phyloP scores from a whole-genome alignment of 2,797 vertebrate species.

The Lutjanus campechanus region DNA sequence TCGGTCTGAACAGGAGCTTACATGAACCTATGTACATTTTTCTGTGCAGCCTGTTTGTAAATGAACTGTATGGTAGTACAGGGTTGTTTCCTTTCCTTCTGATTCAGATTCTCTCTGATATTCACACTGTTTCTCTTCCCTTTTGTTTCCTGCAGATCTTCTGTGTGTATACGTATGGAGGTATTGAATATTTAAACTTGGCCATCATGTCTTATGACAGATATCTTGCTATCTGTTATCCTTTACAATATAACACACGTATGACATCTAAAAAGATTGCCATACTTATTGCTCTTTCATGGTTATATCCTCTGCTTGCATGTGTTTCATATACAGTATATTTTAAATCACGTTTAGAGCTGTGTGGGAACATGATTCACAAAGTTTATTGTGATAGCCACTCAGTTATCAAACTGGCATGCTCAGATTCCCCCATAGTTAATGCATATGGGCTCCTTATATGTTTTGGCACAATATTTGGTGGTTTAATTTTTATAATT shows the following conservation, averaged over 20 bases:
- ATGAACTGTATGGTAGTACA: background rate
- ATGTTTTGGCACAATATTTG: background rate
- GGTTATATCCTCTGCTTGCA: background rate
- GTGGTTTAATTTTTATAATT: background rate
- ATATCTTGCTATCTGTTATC: constrained; percentile 13
- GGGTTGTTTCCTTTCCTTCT: too few relatives aligned
- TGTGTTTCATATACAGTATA: background rate
- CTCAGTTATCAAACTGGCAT: constrained; percentile 21
- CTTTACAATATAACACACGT: background rate
- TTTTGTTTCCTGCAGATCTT: constrained; percentile 70
- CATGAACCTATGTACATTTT: constrained; percentile 60
- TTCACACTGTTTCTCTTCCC: too few relatives aligned
- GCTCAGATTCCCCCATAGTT: fast-evolving
- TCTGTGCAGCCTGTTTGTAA: constrained; percentile 57
- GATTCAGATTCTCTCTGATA: too few relatives aligned
- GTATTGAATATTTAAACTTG: background rate
- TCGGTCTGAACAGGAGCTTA: constrained; percentile 54
- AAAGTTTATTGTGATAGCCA: constrained; percentile 45
- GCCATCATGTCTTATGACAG: constrained; percentile 14
- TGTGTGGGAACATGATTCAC: constrained; percentile 37
- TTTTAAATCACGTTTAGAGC: background rate
- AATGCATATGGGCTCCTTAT: constrained; percentile 11
- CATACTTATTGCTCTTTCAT: background rate
- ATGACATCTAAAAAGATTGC: constrained; percentile 7
- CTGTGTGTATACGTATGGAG: constrained; percentile 12